Evolutionary conservation across 2,113 vertebrate genomes (phyloP).

Genomic region (Calidris pygmaea): DNA sequence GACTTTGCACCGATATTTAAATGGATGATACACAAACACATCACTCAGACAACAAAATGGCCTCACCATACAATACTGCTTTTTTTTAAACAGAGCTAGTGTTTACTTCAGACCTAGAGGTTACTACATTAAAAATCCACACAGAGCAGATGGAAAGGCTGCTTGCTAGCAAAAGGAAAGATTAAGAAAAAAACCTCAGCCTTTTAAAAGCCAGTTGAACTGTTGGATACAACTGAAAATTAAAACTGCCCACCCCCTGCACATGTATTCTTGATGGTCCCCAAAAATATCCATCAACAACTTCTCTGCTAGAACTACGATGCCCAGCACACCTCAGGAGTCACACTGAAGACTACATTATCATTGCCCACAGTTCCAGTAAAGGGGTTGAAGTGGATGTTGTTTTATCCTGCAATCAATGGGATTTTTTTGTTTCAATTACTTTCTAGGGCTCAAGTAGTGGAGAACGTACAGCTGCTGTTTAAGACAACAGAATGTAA

Average conservation of each 20-base stretch:
- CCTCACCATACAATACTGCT: not conserved
- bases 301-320: not conserved
- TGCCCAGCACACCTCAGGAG: not conserved
- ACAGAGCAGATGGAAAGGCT: conserved; percentile 35
- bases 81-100: not conserved
- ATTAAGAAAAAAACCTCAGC: not conserved
- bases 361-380: not conserved
- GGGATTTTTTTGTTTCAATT: not conserved
- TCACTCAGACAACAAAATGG: not conserved
- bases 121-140: conserved; percentile 40
- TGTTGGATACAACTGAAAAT: conserved; percentile 10
- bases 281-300: not conserved
- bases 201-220: conserved; percentile 37
- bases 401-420: not conserved
- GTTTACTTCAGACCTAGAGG: conserved; percentile 39
- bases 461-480: not conserved
- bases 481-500: not conserved
- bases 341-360: not conserved
- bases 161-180: conserved; percentile 17
- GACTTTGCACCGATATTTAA: not conserved
- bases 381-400: not conserved
- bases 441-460: not conserved
- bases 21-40: not conserved
- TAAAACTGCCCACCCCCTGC: not conserved
- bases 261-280: not conserved